A percentile compares a stretch with the other conserved stretches of the same genome.
Conservation (phyloP, 2,113 vertebrate species). For the Odontesthes bonariensis region DNA sequence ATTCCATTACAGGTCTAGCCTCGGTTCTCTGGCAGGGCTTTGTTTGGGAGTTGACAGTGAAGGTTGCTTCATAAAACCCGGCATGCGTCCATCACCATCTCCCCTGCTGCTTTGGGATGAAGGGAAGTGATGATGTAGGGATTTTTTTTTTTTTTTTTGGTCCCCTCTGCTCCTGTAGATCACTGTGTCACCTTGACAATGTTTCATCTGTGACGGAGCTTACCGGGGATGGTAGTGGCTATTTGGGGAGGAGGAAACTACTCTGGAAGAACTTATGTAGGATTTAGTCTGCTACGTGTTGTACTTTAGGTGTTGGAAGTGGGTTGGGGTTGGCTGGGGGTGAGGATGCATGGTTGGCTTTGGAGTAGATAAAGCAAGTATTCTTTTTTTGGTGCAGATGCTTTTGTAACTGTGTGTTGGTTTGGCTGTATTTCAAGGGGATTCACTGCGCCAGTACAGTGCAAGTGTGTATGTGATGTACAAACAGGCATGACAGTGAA, state of each 20-base stretch:
- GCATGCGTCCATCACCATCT: conserved; percentile 56
- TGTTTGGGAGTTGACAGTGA: conserved; percentile 66
- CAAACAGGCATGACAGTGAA: conserved; percentile 30
- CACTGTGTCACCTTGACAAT: conserved; percentile 70
- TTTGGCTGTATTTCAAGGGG: conserved; percentile 7
- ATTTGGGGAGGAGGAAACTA: conserved; percentile 3
- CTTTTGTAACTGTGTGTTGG: conserved; percentile 11
- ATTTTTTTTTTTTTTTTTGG: conserved; percentile 37
- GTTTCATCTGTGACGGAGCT: conserved; percentile 43
- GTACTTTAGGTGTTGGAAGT: conserved; percentile 5
- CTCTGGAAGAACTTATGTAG: conserved; percentile 17
- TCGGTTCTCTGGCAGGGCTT: conserved; percentile 55
- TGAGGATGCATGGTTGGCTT: not conserved
- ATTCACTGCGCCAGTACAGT: not conserved
- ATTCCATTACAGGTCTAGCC: conserved; percentile 56
- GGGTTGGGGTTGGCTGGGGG: conserved; percentile 13
- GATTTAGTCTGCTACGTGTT: conserved; percentile 9
- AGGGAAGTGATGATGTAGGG: conserved; percentile 75
- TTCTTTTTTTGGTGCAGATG: conserved; percentile 15
- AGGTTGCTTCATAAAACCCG: conserved; percentile 65
- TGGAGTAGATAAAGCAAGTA: conserved; percentile 30
- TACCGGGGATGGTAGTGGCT: conserved; percentile 5
- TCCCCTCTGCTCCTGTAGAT: conserved; percentile 49
- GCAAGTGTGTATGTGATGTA: conserved; percentile 9
- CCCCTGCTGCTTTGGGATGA: conserved; percentile 62